Percentiles rank a stretch among this genome's conserved stretches.
These are phyloP conservation scores for Typhlichthys eigenmanni DNA, from an alignment of 2,797 vertebrate genomes.

Conservation along the genomic window DNA sequence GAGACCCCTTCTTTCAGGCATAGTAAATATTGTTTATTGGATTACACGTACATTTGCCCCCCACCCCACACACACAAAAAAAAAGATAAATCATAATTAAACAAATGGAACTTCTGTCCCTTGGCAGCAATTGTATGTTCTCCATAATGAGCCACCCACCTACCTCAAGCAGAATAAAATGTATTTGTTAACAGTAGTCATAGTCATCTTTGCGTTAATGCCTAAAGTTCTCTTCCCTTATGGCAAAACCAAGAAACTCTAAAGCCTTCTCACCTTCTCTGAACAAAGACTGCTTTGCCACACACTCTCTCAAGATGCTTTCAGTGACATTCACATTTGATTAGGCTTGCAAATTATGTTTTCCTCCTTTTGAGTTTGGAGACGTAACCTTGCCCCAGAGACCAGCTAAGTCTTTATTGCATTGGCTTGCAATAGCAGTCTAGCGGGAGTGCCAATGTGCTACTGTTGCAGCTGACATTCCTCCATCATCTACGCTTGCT, in stretches of 20 bases:
- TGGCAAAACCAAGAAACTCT: constrained; percentile 39
- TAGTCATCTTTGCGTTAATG: constrained; percentile 46
- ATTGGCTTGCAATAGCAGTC: constrained; percentile 52
- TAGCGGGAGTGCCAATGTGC: constrained; percentile 38
- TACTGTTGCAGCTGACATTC: constrained; percentile 22
- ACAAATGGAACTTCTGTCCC: constrained; percentile 20
- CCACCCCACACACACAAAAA: too few species aligned
- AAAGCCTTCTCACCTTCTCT: constrained; percentile 37
- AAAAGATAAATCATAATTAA: too few species aligned
- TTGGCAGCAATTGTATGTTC: constrained; percentile 45
- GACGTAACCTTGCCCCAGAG: constrained; percentile 57
- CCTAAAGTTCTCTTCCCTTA: constrained; percentile 25
- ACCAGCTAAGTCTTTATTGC: constrained; percentile 61
- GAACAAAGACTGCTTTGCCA: constrained; percentile 38
- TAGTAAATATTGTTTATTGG: too few species aligned
- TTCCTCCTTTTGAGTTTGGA: constrained; percentile 56
- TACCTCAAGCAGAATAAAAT: constrained; percentile 44
- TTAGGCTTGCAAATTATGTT: constrained; percentile 70
- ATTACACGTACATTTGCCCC: too few species aligned
- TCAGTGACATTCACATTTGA: constrained; percentile 62
- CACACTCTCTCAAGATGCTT: constrained; percentile 29
- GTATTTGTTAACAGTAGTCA: constrained; percentile 64
- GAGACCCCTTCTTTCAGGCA: too few species aligned
- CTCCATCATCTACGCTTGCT: constrained; percentile 53
- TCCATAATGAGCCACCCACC: constrained; percentile 35